Conservation (phyloP, 2,797 vertebrate species). For the Strix occidentalis region DNA sequence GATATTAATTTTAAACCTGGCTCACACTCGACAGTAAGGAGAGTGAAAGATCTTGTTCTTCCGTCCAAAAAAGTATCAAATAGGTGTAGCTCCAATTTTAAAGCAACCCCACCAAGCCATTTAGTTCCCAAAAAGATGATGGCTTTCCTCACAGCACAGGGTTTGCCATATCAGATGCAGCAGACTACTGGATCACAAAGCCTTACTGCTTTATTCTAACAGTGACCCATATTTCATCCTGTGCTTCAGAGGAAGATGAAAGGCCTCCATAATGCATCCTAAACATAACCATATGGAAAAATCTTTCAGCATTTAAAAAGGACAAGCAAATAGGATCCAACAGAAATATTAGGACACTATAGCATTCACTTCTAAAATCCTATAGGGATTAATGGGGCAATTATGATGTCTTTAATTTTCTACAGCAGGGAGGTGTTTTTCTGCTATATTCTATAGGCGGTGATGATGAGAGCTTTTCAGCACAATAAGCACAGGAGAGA, state of each 20-base stretch:
- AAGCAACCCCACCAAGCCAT: not conserved
- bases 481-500: not conserved
- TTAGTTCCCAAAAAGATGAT: not conserved
- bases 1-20: slow-evolving; percentile 51
- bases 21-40: not conserved
- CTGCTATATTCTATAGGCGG: not conserved
- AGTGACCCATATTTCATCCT: slow-evolving; percentile 23
- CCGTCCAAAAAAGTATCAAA: slow-evolving; percentile 19
- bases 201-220: not conserved
- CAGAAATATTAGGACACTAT: not conserved
- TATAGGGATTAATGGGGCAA: not conserved
- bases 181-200: not conserved
- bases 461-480: not conserved
- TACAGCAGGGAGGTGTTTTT: not conserved
- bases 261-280: slow-evolving; percentile 34
- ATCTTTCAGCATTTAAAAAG: not conserved
- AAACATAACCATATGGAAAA: slow-evolving; percentile 52
- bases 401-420: not conserved
- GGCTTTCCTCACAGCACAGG: not conserved
- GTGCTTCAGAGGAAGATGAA: slow-evolving; percentile 42
- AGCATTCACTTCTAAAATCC: slow-evolving; percentile 1
- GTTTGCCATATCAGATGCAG: not conserved
- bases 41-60: slow-evolving; percentile 41
- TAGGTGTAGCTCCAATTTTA: slow-evolving; percentile 10
- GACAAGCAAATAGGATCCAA: slow-evolving; percentile 2